Percentiles rank a stretch among this genome's conserved stretches.
Evolutionary conservation across 2,797 vertebrate species (phyloP).

Genomic region (Nannoperca obscura): DNA sequence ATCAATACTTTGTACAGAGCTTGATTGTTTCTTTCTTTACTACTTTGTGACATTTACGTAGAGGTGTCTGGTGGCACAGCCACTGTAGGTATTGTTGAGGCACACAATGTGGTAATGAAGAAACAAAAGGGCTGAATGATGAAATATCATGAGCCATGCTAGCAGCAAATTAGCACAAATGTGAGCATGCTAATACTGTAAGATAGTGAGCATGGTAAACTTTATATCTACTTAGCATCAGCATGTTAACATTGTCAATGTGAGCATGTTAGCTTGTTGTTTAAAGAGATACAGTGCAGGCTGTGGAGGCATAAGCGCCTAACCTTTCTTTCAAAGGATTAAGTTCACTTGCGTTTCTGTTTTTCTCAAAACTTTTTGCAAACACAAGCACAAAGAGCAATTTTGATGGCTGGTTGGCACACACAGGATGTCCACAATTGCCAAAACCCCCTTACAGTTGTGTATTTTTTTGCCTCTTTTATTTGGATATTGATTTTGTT

Average conservation of each 20-base stretch:
- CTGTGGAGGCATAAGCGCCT: not conserved
- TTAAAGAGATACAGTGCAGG: not conserved
- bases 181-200: not conserved
- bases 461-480: not conserved
- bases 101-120: not conserved
- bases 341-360: not conserved
- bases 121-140: not conserved
- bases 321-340: conserved; percentile 13
- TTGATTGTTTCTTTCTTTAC: conserved; percentile 14
- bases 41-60: conserved; percentile 35
- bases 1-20: conserved; percentile 12
- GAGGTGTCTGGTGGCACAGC: conserved; percentile 14
- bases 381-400: conserved; percentile 9
- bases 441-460: not conserved
- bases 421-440: not conserved
- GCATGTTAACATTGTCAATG: not conserved
- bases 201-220: conserved; percentile 11
- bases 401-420: not conserved
- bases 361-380: too few species aligned
- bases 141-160: not conserved
- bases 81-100: conserved; percentile 6
- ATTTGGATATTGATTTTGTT: conserved; percentile 25
- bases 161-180: not conserved
- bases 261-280: not conserved
- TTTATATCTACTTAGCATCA: not conserved